A percentile compares a stretch with the other conserved stretches of the same genome.
Evolutionary conservation across 2,797 vertebrate species (phyloP).

Genomic region (Tamandua tetradactyla): DNA sequence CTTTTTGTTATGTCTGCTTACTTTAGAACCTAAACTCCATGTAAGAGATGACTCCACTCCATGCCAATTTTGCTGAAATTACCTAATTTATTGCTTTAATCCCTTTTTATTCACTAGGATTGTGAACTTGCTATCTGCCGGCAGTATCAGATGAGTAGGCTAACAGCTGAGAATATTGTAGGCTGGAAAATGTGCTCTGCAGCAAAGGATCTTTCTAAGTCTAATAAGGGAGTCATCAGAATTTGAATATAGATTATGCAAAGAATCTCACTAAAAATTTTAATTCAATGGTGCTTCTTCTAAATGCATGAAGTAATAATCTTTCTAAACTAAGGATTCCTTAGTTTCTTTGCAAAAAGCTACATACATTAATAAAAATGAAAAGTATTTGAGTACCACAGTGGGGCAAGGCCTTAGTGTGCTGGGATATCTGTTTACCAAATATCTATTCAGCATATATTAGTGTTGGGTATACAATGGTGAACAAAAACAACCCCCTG

Average conservation of each 20-base stretch:
- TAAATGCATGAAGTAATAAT: background rate
- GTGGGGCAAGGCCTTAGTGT: background rate
- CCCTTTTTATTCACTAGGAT: slow-evolving; percentile 48
- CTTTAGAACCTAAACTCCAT: slow-evolving; percentile 47
- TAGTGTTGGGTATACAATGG: background rate
- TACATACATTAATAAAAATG: background rate
- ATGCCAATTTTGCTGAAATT: slow-evolving; percentile 53
- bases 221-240: background rate
- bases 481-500: background rate
- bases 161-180: slow-evolving; percentile 57
- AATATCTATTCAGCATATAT: slow-evolving; percentile 12
- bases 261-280: slow-evolving; percentile 1
- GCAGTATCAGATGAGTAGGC: slow-evolving; percentile 53
- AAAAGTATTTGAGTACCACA: slow-evolving; percentile 24
- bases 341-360: slow-evolving; percentile 37
- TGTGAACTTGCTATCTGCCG: slow-evolving; percentile 44
- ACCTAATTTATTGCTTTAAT: slow-evolving; percentile 60
- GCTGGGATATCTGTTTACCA: background rate
- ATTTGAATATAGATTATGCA: background rate
- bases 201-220: background rate
- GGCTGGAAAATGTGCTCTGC: slow-evolving; percentile 13
- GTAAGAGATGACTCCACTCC: slow-evolving; percentile 38
- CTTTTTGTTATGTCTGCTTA: slow-evolving; percentile 27
- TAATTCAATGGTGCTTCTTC: background rate
- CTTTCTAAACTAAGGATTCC: background rate